phyloP scores from a whole-genome alignment of 2,888 invertebrate species.

The Sylvicola cinctus region DNA sequence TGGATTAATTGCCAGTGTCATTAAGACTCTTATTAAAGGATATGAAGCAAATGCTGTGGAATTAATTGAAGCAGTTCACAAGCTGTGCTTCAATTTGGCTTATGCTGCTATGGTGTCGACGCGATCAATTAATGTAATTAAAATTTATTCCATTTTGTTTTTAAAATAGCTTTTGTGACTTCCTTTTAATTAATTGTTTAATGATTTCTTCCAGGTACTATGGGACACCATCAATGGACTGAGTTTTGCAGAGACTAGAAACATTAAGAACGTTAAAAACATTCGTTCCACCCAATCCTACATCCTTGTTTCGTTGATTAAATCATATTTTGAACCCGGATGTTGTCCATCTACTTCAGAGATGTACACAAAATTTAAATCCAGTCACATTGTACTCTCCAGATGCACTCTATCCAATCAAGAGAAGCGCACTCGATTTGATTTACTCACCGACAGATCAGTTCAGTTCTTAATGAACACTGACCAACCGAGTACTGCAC shows the following conservation, averaged over 20 bases:
- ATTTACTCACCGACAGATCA: slow-evolving; percentile 21
- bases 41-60: background rate
- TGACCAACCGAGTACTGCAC: slow-evolving; percentile 10
- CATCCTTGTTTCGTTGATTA: slow-evolving; percentile 18
- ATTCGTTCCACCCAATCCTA: slow-evolving; percentile 19
- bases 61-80: background rate
- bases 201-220: slow-evolving; percentile 13
- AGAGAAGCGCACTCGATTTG: slow-evolving; percentile 21
- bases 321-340: slow-evolving; percentile 9
- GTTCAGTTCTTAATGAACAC: slow-evolving; percentile 15
- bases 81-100: too few species aligned
- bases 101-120: too few species aligned
- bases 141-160: too few species aligned
- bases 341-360: too few species aligned
- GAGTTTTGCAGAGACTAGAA: slow-evolving; percentile 16
- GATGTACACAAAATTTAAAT: too few species aligned
- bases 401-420: slow-evolving; percentile 15
- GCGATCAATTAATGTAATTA: too few species aligned
- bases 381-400: slow-evolving; percentile 6
- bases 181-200: background rate
- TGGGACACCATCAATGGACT: slow-evolving; percentile 22
- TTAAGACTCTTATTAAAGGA: slow-evolving; percentile 18
- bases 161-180: background rate
- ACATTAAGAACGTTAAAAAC: slow-evolving; percentile 14
- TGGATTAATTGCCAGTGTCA: slow-evolving; percentile 19